A percentile compares a stretch with the other conserved stretches of the same genome.
These are phyloP conservation scores for Griposia aprilina DNA, from an alignment of 2,888 invertebrate species.

Conservation along the genomic window DNA sequence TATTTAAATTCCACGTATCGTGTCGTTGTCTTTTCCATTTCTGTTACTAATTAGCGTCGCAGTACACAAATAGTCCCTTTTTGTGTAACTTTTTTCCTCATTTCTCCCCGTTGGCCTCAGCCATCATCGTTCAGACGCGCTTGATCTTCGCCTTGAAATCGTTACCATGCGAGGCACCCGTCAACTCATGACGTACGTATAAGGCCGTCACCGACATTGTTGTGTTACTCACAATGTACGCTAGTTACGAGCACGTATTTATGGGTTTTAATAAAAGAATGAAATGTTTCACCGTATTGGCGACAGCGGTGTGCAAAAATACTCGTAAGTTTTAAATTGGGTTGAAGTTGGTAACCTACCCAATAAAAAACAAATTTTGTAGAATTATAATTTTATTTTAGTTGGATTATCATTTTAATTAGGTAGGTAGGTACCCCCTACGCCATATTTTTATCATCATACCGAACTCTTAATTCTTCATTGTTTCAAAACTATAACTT, in stretches of 20 bases:
- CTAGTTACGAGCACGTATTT: conserved; percentile 5
- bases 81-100: not conserved
- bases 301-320: not conserved
- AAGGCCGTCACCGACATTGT: conserved; percentile 41
- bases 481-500: no score
- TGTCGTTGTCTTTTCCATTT: not conserved
- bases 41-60: not conserved
- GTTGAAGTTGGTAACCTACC: no score
- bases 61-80: conserved; percentile 18
- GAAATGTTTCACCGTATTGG: not conserved
- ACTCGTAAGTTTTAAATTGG: not conserved
- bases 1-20: no score
- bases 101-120: conserved; percentile 24
- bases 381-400: no score
- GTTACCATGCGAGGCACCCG: conserved; percentile 48
- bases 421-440: no score
- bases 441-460: no score
- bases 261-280: conserved; percentile 23
- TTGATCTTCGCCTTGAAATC: conserved; percentile 56
- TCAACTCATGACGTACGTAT: conserved; percentile 20
- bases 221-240: conserved; percentile 23
- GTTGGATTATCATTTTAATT: no score
- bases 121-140: conserved; percentile 15
- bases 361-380: no score
- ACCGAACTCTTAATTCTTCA: no score